A percentile compares a stretch with the other conserved stretches of the same genome.
phyloP scores from a whole-genome alignment of 2,797 vertebrate genomes.

The Eulemur coronatus region DNA sequence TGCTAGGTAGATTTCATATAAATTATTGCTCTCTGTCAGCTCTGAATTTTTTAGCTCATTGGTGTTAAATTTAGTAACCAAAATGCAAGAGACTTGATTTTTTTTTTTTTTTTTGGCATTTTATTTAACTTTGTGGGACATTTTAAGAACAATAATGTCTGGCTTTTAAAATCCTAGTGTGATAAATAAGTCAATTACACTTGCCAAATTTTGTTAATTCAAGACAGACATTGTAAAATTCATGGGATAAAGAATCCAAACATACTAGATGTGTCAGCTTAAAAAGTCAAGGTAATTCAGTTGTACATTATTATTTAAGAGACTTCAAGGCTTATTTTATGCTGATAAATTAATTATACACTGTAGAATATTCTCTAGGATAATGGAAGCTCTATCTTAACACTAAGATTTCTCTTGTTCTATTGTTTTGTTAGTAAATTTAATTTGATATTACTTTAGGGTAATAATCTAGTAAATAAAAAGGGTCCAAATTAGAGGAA shows the following conservation, averaged over 20 bases:
- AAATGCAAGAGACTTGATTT: background rate
- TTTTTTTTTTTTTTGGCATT: background rate
- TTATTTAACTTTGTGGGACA: background rate
- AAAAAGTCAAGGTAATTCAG: slow-evolving; percentile 29
- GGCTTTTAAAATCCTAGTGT: background rate
- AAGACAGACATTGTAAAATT: background rate
- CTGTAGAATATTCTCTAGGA: slow-evolving; percentile 38
- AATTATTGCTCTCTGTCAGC: background rate
- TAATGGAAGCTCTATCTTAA: slow-evolving; percentile 49
- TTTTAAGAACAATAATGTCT: background rate
- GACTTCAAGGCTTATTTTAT: slow-evolving; percentile 49
- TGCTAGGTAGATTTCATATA: background rate
- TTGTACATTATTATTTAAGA: slow-evolving; percentile 48
- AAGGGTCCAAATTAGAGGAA: background rate
- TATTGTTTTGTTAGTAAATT: slow-evolving; percentile 52
- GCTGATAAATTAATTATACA: slow-evolving; percentile 59
- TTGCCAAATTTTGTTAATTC: slow-evolving; percentile 11
- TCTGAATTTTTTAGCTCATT: background rate
- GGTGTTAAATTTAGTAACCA: background rate
- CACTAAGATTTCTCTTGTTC: background rate
- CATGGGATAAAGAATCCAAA: background rate
- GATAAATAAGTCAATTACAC: background rate
- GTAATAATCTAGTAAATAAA: slow-evolving; percentile 61
- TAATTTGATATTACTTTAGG: slow-evolving; percentile 57
- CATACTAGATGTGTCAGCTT: background rate